Percentiles rank a stretch among this genome's conserved stretches.
phyloP scores from a whole-genome alignment of 2,888 invertebrate species.

The Zaprionus obscuricornis region DNA sequence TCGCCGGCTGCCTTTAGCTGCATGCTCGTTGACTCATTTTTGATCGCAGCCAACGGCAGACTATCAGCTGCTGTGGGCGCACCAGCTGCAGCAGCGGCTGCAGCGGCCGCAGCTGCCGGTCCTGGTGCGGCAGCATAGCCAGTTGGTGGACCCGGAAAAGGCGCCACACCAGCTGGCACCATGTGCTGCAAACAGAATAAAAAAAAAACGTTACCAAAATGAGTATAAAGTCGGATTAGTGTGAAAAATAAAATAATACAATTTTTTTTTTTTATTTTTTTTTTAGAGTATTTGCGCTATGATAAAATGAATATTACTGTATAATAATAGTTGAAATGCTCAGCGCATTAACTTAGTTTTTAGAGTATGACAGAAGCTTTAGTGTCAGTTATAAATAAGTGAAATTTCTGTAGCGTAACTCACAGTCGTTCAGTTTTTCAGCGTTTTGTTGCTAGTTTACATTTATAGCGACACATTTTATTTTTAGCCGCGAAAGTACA shows the following conservation, averaged over 20 bases:
- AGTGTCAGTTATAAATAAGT: no score
- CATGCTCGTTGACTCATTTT: conserved; percentile 79
- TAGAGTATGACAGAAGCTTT: neutral
- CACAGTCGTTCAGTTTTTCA: neutral
- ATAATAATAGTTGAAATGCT: conserved; percentile 10
- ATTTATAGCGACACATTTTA: conserved; percentile 40
- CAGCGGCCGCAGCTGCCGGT: conserved; percentile 77
- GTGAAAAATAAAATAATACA: conserved; percentile 29
- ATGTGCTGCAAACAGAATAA: conserved; percentile 78
- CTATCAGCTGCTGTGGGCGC: conserved; percentile 79
- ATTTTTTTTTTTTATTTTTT: no score
- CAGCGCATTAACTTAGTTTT: neutral
- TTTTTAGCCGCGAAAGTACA: conserved; percentile 10
- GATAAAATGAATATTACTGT: conserved; percentile 25
- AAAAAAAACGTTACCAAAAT: conserved; percentile 17
- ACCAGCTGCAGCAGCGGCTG: conserved; percentile 74
- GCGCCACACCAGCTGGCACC: conserved; percentile 83
- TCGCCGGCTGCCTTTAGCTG: conserved; percentile 80
- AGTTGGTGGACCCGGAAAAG: conserved; percentile 82
- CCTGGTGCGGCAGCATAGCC: conserved; percentile 82
- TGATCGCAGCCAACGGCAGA: conserved; percentile 80
- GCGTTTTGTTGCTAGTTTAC: neutral
- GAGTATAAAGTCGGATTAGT: conserved; percentile 64
- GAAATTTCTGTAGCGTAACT: conserved; percentile 8
- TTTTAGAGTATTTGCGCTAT: conserved; percentile 20